phyloP scores from a whole-genome alignment of 2,113 vertebrate species.

The Chaetodon trifascialis region DNA sequence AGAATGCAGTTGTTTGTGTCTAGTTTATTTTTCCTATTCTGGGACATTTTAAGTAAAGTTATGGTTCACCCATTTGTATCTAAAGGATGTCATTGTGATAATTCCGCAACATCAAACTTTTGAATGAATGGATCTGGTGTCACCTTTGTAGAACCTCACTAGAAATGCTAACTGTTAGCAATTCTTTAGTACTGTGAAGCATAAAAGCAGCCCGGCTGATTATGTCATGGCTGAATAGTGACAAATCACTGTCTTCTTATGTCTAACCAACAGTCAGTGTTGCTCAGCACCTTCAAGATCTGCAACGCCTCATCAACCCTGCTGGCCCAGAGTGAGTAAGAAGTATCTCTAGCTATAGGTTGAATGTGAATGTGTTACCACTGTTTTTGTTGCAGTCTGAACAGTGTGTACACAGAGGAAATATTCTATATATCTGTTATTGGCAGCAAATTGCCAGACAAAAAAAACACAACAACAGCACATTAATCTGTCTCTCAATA shows the following conservation, averaged over 20 bases:
- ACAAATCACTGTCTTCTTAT: constrained; percentile 25
- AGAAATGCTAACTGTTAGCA: neutral
- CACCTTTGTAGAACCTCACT: neutral
- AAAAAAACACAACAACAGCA: neutral
- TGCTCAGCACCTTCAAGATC: constrained; percentile 68
- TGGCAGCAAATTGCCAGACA: neutral
- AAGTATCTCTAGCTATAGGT: neutral
- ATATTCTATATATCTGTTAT: neutral
- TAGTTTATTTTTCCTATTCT: constrained; percentile 8
- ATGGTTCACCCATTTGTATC: neutral
- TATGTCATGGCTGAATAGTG: neutral
- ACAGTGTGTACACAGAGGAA: neutral
- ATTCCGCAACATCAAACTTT: neutral
- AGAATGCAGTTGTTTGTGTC: constrained; percentile 18
- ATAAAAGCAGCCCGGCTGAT: neutral
- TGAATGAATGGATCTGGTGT: neutral
- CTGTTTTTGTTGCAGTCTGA: neutral
- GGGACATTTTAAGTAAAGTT: neutral
- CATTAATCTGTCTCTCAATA: too few species aligned
- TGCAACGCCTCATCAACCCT: constrained; percentile 70
- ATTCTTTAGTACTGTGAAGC: neutral
- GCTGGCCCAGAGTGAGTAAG: constrained; percentile 64
- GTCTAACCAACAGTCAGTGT: constrained; percentile 62
- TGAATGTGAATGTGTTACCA: neutral
- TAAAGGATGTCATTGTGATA: neutral